Percentiles rank a stretch among this genome's conserved stretches.
Evolutionary conservation across 2,113 vertebrate genomes (phyloP).

Genomic region (Crotalus tigris): DNA sequence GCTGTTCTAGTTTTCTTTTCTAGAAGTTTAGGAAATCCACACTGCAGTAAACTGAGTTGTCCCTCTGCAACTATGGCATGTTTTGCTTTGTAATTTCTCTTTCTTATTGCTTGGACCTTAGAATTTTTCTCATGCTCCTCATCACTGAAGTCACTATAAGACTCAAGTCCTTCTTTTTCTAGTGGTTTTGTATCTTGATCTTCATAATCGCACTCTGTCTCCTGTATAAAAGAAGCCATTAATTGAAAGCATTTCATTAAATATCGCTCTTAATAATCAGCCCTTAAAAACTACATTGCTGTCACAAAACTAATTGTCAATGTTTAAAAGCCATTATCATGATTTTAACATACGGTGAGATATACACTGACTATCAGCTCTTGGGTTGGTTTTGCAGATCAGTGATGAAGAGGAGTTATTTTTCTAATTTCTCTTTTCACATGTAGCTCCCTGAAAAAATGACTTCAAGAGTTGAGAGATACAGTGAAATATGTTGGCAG

Average conservation of each 20-base stretch:
- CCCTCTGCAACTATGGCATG: slow-evolving; percentile 32
- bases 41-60: slow-evolving; percentile 77
- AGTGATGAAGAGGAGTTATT: not conserved
- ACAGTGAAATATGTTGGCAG: not conserved
- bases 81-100: slow-evolving; percentile 31
- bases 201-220: slow-evolving; percentile 31
- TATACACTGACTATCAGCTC: not conserved
- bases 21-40: slow-evolving; percentile 81
- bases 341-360: not conserved
- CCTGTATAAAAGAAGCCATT: slow-evolving; percentile 32
- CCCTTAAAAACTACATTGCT: not conserved
- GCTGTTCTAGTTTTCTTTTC: slow-evolving; percentile 57
- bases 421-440: not conserved
- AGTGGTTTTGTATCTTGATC: slow-evolving; percentile 10
- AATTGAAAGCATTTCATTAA: not conserved
- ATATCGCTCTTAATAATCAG: not conserved
- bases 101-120: slow-evolving; percentile 45
- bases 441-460: not conserved
- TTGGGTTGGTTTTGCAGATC: not conserved
- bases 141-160: slow-evolving; percentile 82
- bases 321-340: not conserved
- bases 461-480: not conserved
- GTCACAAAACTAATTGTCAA: not conserved
- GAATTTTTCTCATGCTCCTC: slow-evolving; percentile 67
- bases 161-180: slow-evolving; percentile 61